Base-by-base conservation (phyloP, 2,888 invertebrate genomes). In the Subacronicta megacephala region DNA sequence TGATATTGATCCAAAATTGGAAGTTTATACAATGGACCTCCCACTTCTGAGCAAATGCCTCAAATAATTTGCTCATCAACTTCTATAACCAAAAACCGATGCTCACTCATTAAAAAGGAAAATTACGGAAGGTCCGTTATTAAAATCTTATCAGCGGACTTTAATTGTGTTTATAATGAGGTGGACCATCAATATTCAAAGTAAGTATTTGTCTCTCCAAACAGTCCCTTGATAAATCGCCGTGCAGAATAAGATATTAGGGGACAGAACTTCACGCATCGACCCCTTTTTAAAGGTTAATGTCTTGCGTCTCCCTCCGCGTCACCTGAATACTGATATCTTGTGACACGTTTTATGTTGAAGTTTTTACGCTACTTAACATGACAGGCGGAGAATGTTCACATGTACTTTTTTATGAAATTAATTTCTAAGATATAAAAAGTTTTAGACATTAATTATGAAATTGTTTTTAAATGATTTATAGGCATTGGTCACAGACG, bases 231-330 rank as follows among this genome's bases (percentile, higher is more conserved):
- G 82, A 83, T 84, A 87, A 90, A 89, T 87, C 84, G 85, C 81
- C 81, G 84, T 74, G 79, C 82, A 84, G 93, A 92, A 92, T 93
- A 92, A 90, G 87, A 87, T 91, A 93, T 92, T 86, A 92, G 90
- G 90, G 90, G 88, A 85, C 85, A 87, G 75, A 89, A 92, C 87
- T 93, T 90, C 87, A 92, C 90, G 89, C 91, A 88, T 89, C 89
- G 93, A 93, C 91, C 93, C 90, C 92, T 92, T 93, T 93, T 93
- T 88, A 92, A 91, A 91, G 92, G 91, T 92, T 92, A 92, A 93
- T 92, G 88, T 85, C 84, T 87, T 81, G 81, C 81, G 85, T 82
- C 83, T 80, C 81, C 80, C 82, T 73, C 69, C 70, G 69, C 84
- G 79, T 83, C 85, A 89, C 89, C 89, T 87, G 93, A 89, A 93